Base-by-base conservation (phyloP, 2,888 invertebrate species). In the Aporophyla nigra region DNA sequence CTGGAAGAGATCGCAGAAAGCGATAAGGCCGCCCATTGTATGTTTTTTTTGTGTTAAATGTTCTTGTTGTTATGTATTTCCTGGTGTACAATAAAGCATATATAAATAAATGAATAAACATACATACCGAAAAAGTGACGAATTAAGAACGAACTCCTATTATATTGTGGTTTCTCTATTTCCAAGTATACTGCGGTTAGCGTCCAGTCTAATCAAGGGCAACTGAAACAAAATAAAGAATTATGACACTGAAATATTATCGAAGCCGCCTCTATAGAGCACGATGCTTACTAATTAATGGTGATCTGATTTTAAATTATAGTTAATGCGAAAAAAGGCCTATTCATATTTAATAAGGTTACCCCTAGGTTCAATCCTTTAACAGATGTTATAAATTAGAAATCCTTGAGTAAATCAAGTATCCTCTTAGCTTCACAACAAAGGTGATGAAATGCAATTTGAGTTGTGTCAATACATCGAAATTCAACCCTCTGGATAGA, bases 361-460 rank as follows among this genome's bases (percentile, higher is more conserved):
- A 53, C 53, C 72, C 62, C 0, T 33, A 24, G 0, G 10, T 16
- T 27, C 14, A 10, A n/a, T 43, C 19, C 77, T 51, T 24, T 33
- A 63, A 24, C 75, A 63, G 62, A 77, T 77, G 67, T 82, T 46
- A 12, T 56, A 56, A 56, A 75, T 63, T 33, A 81, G 2, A 54
- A 76, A 40, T 53, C 43, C 53, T 14, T 1, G 54, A 73, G 24
- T 49, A 14, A 62, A 78, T 33, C 27, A 67, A 66, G 14, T 27
- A 33, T 74, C 27, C 19, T 78, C 10, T 40, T 27, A 56, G 27
- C 24, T 54, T 51, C 3, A 43, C 21, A 54, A 75, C 61, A 77
- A 76, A 76, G 49, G 58, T 59, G 58, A 54, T 53, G 33, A 65
- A 76, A 79, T 67, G 51, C 61, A 66, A 71, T 79, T 82, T 24